Evolutionary conservation across 1,140 invertebrate genomes (phyloP).

Genomic region (Nylanderia fulva): DNA sequence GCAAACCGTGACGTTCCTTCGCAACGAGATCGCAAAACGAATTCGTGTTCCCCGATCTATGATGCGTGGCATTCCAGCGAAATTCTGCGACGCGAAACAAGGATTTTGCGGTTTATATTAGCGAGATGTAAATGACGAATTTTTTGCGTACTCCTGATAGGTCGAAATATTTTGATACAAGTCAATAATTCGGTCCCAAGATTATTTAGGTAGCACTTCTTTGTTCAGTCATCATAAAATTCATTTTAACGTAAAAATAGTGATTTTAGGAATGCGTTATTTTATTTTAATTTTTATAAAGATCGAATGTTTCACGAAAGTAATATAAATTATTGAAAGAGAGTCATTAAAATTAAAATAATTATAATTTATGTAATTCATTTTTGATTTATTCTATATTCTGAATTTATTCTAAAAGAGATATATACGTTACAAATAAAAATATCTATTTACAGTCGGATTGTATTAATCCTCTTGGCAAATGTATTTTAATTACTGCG

Average conservation of each 20-base stretch:
- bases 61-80: not conserved
- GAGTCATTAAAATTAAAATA: not conserved
- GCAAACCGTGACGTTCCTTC: slow-evolving; percentile 34
- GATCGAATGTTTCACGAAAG: too few species aligned
- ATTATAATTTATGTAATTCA: not conserved
- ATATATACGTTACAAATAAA: too few species aligned
- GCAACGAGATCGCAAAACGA: slow-evolving; percentile 31
- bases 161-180: not conserved
- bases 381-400: not conserved
- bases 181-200: not conserved
- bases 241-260: not conserved
- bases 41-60: slow-evolving; percentile 37
- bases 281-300: not conserved
- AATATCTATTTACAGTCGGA: too few species aligned
- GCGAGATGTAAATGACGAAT: not conserved
- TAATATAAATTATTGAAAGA: not conserved
- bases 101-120: not conserved
- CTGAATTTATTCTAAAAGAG: too few species aligned
- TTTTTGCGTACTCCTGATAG: not conserved
- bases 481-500: not conserved
- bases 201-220: not conserved
- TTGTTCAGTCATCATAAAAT: not conserved
- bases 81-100: not conserved
- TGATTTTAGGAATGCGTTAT: not conserved
- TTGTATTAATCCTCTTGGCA: not conserved